A percentile compares a stretch with the other conserved stretches of the same genome.
phyloP scores from a whole-genome alignment of 2,113 vertebrate species.

The Vulpes ferrilata region DNA sequence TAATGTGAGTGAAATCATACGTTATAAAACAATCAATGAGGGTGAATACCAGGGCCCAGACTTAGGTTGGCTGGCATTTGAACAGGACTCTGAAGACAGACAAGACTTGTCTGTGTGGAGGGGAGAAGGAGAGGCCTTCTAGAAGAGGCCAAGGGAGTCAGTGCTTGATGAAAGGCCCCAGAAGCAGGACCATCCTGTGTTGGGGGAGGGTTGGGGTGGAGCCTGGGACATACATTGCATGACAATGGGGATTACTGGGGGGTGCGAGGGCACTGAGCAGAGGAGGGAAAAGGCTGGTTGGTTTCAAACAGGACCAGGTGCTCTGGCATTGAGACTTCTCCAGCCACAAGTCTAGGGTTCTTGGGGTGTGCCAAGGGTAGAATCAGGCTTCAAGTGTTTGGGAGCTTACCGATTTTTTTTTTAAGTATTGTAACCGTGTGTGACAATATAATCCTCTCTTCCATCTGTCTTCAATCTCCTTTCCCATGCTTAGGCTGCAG shows the following conservation, averaged over 20 bases:
- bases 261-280: no score
- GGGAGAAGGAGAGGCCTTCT: background rate
- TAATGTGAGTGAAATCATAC: background rate
- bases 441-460: background rate
- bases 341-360: background rate
- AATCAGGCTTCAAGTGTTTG: background rate
- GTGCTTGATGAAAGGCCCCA: background rate
- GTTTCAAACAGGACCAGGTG: background rate
- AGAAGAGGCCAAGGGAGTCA: background rate
- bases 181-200: background rate
- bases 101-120: background rate
- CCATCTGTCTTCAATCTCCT: background rate
- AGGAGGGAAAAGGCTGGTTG: background rate
- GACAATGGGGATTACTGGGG: no score
- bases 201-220: fast-evolving
- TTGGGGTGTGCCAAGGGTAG: background rate
- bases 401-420: background rate
- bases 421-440: background rate
- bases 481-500: background rate
- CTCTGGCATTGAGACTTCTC: no score
- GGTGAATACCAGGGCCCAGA: background rate
- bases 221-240: fast-evolving
- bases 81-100: background rate
- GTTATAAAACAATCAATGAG: background rate
- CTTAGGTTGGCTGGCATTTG: background rate